Evolutionary conservation across 2,888 invertebrate genomes (phyloP).

Genomic region (Camptogramma bilineatum): DNA sequence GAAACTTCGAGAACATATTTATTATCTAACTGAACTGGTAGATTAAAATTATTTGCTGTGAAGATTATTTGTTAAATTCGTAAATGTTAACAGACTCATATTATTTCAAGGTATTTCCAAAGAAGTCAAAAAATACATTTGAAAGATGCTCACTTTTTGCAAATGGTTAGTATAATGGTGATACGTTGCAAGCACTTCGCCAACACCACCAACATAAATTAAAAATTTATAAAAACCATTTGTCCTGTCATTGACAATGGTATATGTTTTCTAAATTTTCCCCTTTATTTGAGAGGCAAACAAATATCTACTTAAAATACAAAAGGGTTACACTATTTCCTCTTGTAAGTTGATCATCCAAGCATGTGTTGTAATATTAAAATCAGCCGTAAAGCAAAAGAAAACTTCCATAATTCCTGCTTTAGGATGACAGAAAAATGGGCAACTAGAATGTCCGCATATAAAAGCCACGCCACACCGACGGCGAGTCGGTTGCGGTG

Average conservation of each 20-base stretch:
- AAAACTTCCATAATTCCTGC: slow-evolving; percentile 14
- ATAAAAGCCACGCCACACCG: slow-evolving; percentile 12
- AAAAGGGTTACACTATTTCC: not conserved
- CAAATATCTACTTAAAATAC: too few relatives aligned
- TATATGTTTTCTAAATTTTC: too few relatives aligned
- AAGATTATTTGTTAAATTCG: not conserved
- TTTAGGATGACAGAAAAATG: slow-evolving; percentile 12
- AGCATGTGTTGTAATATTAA: not conserved
- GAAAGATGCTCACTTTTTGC: too few relatives aligned
- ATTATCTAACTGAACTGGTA: not conserved
- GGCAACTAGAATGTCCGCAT: slow-evolving; percentile 11
- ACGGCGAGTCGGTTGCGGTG: not conserved
- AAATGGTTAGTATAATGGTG: too few relatives aligned
- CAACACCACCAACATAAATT: too few relatives aligned
- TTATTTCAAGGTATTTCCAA: too few relatives aligned
- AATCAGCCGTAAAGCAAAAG: not conserved
- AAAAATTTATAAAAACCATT: too few relatives aligned
- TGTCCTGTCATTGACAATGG: too few relatives aligned
- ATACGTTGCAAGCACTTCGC: too few relatives aligned
- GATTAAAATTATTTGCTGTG: not conserved
- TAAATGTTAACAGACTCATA: too few relatives aligned
- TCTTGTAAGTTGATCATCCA: not conserved
- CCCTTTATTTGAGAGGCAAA: too few relatives aligned
- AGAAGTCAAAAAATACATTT: too few relatives aligned
- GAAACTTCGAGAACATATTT: slow-evolving; percentile 1